Percentiles rank a stretch among this genome's conserved stretches.
Conservation (phyloP, 2,113 vertebrate species). For the Lagopus leucura region DNA sequence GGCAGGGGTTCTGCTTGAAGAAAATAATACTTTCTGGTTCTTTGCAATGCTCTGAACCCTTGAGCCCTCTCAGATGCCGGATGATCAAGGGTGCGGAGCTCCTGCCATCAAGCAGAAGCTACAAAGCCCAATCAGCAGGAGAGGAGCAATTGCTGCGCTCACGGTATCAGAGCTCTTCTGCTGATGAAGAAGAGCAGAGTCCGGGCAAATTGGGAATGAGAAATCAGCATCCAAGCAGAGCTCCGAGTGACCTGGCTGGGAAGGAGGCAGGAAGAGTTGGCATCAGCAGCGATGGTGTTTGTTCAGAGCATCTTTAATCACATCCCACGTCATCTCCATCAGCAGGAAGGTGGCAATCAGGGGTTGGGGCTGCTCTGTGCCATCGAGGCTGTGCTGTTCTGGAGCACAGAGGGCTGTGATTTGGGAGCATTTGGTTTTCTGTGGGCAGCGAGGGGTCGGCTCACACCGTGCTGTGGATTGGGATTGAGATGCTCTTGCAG, state of each 20-base stretch:
- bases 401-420: background rate
- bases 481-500: background rate
- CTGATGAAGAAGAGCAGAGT: slow-evolving; percentile 73
- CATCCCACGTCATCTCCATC: background rate
- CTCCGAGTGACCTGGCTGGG: slow-evolving; percentile 25
- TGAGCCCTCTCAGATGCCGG: background rate
- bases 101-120: slow-evolving; percentile 67
- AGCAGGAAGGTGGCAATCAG: slow-evolving; percentile 46
- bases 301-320: slow-evolving; percentile 58
- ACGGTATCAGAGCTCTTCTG: slow-evolving; percentile 50
- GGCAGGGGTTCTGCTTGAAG: background rate
- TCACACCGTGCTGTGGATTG: background rate
- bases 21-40: background rate
- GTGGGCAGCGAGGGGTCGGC: background rate
- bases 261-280: background rate
- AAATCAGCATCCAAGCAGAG: slow-evolving; percentile 35
- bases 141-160: slow-evolving; percentile 63
- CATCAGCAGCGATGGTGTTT: background rate
- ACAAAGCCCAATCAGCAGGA: slow-evolving; percentile 77
- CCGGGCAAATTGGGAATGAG: slow-evolving; percentile 51
- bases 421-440: background rate
- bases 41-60: background rate
- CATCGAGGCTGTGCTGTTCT: background rate
- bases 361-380: background rate
- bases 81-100: slow-evolving; percentile 52